Evolutionary conservation across 1,140 invertebrate species (phyloP), one percentile per base, ranked within the genome.

Genomic region (Mercenaria mercenaria): DNA sequence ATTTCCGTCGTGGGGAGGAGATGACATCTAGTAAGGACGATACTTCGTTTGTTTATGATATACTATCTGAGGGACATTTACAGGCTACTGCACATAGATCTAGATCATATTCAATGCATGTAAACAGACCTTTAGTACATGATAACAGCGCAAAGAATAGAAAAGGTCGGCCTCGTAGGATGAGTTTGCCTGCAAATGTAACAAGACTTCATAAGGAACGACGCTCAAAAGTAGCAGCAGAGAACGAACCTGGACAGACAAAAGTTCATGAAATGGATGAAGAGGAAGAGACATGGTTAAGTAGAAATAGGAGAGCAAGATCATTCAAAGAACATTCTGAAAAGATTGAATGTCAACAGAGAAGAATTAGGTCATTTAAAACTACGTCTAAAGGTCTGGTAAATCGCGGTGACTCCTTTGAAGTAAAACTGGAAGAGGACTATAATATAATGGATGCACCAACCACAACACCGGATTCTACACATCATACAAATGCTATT

Each of bases 331-430:
- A 89, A 29, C 77, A 79, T 0, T 13, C 50, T 0, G 67, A 88
- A 79, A 88, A 26, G 37, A 13, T 50, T 39, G 74, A 56, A 1
- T 86, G 80, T 41, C 39, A 64, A 15, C 56, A 89, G 3, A 50
- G 90, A 39, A 37, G 90, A 39, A 97, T 99, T 69, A 96, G 98
- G 91, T 98, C 98, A 84, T 99, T 99, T 96, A 98, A 98, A 96
- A 97, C 98, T 92, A 98, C 98, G 69, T 97, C 97, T 76, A 99
- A 99, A 97, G 92, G 92, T 4, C 97, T 99, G 88, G 98, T 99
- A 26, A 99, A 99, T 96, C 98, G 98, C 84, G 98, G 98, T 0
- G 98, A 99, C 96, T 98, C 98, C 89, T 98, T 98, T 95, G 79
- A 88, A 81, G 18, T 41, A 26, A 85, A 74, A 39, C 23, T 56